A percentile compares a stretch with the other conserved stretches of the same genome.
These are phyloP conservation scores for Sepiola atlantica DNA, from an alignment of 2,888 invertebrate genomes.

Conservation along the genomic window DNA sequence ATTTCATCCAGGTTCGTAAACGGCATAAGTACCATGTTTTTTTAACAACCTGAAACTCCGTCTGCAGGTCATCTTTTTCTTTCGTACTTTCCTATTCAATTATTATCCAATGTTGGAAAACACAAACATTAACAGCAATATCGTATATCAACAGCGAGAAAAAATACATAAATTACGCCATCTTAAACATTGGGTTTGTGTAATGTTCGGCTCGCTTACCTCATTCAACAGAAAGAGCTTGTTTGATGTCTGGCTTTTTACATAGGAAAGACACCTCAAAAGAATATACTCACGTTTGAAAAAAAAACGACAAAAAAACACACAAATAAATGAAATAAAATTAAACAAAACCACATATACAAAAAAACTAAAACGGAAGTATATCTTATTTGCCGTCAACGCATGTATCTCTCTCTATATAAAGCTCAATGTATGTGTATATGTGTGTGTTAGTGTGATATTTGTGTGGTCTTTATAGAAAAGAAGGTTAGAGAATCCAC, in stretches of 20 bases:
- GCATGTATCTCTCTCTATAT: too few species aligned
- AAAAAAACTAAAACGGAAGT: too few species aligned
- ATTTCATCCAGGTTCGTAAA: too few species aligned
- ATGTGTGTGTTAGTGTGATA: too few species aligned
- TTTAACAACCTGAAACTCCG: neutral
- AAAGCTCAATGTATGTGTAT: too few species aligned
- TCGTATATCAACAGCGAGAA: neutral
- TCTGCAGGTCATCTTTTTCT: neutral
- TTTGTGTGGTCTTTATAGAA: too few species aligned
- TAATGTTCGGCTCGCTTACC: too few species aligned
- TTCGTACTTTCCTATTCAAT: neutral
- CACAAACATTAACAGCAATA: neutral
- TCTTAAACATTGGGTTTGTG: neutral
- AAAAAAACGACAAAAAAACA: neutral
- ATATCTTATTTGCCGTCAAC: neutral
- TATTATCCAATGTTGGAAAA: neutral
- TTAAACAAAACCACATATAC: too few species aligned
- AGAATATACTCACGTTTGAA: conserved; percentile 2
- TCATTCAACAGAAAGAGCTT: neutral
- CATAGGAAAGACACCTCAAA: neutral
- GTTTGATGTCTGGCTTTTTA: neutral
- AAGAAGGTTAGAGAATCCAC: too few species aligned
- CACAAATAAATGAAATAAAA: too few species aligned
- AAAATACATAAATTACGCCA: neutral
- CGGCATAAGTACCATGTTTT: too few species aligned